These are phyloP conservation scores for Drosophila ambigua DNA, from an alignment of 1,140 invertebrate genomes.

Conservation along the genomic window DNA sequence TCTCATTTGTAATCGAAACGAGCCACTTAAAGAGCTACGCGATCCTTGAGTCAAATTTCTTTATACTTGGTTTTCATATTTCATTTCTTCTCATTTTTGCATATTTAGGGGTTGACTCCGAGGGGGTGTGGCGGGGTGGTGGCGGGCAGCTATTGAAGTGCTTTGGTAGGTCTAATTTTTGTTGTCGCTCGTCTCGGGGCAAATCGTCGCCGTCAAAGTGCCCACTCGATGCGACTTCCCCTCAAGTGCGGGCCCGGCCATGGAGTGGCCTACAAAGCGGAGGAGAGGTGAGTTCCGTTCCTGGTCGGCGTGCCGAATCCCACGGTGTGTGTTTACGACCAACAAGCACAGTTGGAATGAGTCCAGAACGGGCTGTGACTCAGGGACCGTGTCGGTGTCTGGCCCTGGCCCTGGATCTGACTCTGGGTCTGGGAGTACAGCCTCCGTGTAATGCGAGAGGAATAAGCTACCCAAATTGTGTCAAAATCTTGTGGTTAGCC, in stretches of 20 bases:
- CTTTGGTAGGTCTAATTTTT: conserved; percentile 70
- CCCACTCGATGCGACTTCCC: conserved; percentile 72
- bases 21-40: conserved; percentile 71
- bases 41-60: conserved; percentile 66
- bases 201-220: conserved; percentile 77
- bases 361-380: conserved; percentile 4
- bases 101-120: conserved; percentile 66
- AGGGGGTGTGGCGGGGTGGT: not conserved
- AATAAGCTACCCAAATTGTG: conserved; percentile 72
- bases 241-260: conserved; percentile 43
- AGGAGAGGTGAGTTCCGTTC: conserved; percentile 42
- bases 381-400: too few relatives aligned
- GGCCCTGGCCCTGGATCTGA: not conserved
- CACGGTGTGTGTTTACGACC: conserved; percentile 80
- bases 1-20: conserved; percentile 72
- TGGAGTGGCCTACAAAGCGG: conserved; percentile 5
- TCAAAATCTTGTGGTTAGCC: conserved; percentile 58
- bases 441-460: conserved; percentile 16
- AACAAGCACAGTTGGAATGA: conserved; percentile 76
- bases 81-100: conserved; percentile 53
- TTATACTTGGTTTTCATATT: conserved; percentile 57
- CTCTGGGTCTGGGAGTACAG: conserved; percentile 12
- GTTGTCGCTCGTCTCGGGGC: conserved; percentile 64
- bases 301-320: conserved; percentile 62
- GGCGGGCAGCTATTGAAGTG: conserved; percentile 39